Evolutionary conservation across 2,888 invertebrate genomes (phyloP).

Genomic region (Tenthredo amoena): DNA sequence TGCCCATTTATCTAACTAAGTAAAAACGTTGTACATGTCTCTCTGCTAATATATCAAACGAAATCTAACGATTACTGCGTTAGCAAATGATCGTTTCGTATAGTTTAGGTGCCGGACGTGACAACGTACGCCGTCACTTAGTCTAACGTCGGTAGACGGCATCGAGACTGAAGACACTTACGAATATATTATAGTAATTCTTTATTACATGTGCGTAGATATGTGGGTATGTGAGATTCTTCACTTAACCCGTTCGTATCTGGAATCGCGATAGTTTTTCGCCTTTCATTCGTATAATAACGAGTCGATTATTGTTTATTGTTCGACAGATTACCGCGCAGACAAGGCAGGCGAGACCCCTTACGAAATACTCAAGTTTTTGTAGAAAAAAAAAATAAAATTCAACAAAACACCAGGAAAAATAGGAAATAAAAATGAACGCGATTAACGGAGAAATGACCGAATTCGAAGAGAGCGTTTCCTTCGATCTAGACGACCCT

Average conservation of each 20-base stretch:
- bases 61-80: neutral
- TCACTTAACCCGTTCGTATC: neutral
- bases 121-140: constrained; percentile 14
- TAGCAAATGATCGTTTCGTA: neutral
- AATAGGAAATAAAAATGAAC: neutral
- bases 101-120: neutral
- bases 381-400: neutral
- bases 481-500: constrained; percentile 75
- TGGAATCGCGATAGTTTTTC: neutral
- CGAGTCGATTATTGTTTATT: constrained; percentile 2
- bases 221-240: neutral
- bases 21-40: neutral
- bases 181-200: neutral
- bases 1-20: neutral
- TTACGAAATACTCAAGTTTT: neutral
- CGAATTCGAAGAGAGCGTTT: constrained; percentile 75
- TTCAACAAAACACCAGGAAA: neutral
- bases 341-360: neutral
- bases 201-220: neutral
- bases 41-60: neutral
- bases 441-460: constrained; percentile 68
- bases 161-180: constrained; percentile 16
- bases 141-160: constrained; percentile 34
- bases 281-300: neutral
- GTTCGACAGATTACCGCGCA: neutral